Conservation (phyloP, 2,113 vertebrate species). For the Oriolus oriolus region DNA sequence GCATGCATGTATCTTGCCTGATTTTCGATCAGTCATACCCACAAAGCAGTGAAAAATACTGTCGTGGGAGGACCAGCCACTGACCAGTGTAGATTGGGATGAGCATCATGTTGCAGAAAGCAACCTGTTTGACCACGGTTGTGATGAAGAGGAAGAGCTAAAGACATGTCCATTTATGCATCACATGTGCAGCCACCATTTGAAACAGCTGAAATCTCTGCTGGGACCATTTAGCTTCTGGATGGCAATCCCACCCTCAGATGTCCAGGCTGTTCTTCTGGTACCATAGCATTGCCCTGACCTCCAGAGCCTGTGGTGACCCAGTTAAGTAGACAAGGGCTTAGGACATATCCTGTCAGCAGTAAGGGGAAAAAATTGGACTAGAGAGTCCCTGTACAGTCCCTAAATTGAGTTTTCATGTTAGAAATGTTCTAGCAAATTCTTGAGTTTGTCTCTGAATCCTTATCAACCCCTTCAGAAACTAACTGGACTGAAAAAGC, state of each 20-base stretch:
- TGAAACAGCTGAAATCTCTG: not conserved
- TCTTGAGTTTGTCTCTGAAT: not conserved
- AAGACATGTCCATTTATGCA: not conserved
- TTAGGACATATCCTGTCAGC: not conserved
- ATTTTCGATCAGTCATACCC: not conserved
- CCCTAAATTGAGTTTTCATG: not conserved
- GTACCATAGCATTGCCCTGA: not conserved
- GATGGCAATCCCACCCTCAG: not conserved
- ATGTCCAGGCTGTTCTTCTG: not conserved
- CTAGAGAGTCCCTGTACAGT: not conserved
- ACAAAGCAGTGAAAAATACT: not conserved
- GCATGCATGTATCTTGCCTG: accelerated
- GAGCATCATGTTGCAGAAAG: not conserved
- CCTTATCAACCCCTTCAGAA: not conserved
- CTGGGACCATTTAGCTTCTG: not conserved
- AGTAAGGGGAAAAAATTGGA: not conserved
- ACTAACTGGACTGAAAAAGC: not conserved
- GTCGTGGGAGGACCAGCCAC: accelerated
- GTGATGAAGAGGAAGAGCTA: not conserved
- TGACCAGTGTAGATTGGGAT: not conserved
- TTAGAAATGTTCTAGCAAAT: not conserved
- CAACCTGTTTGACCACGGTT: not conserved
- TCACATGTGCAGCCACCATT: not conserved
- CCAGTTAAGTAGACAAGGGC: not conserved
- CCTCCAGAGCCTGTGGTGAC: not conserved